Base-by-base conservation (phyloP, 1,140 invertebrate species). In the Mya arenaria region DNA sequence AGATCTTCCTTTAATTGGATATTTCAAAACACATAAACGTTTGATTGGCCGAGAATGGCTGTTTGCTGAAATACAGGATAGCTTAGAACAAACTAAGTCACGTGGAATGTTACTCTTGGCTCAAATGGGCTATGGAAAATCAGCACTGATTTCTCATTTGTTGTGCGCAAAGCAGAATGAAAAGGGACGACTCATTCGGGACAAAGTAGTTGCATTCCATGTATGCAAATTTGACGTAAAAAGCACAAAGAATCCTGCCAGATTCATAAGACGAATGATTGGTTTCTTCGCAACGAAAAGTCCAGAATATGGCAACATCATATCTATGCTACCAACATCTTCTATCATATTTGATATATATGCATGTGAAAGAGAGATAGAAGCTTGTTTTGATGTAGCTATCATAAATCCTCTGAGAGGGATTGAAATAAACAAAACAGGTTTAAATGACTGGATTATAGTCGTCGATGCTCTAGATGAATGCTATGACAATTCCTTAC, bases 191-290 rank as follows among this genome's bases (percentile, higher is more conserved):
- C 4, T 8, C 23, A 62, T 75, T 30, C 56, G 56, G 17, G 55
- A 62, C 13, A 56, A 75, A 32, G 63, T 75, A 30, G 72, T 75
- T 39, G 72, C 34, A 62, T 75, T 62, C 48, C 72, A 75, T 75
- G 25, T 75, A 17, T 75, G 72, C 58, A 75, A 48, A 56, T 75
- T 75, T 75, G 72, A 75, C 48, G 58, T 75, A 30, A 62, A 28
- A 32, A 62, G 56, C 15, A 75, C 72, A 5, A 36, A 44, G 2
- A 23, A 19, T 30, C 1, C 32, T 6, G 72, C 41, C 30, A 25
- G 72, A 41, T 75, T 75, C n/a, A 63, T 75, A 19, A 39, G 55
- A n/a, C 36, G 72, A 17, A 28, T 75, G 4, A 28, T 62, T 60
- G 72, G 72, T 13, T 75, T 75, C 28, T 62, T 75, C 19, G 23